Evolutionary conservation across 2,888 invertebrate species (phyloP).

Genomic region (Tetragonisca angustula): DNA sequence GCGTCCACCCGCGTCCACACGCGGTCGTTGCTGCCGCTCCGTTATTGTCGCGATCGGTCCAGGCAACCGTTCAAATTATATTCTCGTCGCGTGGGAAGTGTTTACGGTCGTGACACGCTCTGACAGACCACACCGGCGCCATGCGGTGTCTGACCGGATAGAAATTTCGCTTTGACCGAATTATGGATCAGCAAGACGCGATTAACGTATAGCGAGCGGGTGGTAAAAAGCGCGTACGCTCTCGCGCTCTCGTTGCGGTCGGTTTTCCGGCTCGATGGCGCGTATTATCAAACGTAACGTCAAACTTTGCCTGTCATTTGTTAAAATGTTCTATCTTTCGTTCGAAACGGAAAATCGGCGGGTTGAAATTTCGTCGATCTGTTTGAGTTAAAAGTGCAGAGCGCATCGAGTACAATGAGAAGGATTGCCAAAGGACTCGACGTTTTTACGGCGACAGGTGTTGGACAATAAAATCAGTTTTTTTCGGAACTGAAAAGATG

Average conservation of each 20-base stretch:
- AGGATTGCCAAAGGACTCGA: no score
- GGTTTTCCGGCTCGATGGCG: slow-evolving; percentile 10
- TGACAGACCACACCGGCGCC: slow-evolving; percentile 20
- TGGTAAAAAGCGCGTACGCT: background rate
- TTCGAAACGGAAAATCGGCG: background rate
- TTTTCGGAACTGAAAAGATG: no score
- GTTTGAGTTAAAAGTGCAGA: no score
- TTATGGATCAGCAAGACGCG: slow-evolving; percentile 15
- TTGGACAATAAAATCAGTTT: no score
- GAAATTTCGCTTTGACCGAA: slow-evolving; percentile 18
- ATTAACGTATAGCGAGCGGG: background rate
- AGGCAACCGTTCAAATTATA: slow-evolving; percentile 36
- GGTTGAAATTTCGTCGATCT: background rate
- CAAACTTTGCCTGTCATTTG: no score
- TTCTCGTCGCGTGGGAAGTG: slow-evolving; percentile 27
- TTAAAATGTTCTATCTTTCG: background rate
- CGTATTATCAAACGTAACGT: no score
- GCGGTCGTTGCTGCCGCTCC: background rate
- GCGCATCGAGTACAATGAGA: no score
- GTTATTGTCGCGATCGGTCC: slow-evolving; percentile 32
- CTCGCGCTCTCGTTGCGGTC: background rate
- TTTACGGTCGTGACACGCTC: slow-evolving; percentile 37
- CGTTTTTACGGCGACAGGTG: no score
- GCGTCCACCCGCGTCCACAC: background rate
- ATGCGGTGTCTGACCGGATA: background rate